Evolutionary conservation across 2,113 vertebrate species (phyloP), one percentile per base, ranked within the genome.

Genomic region (Cyphomyrus discorhynchus): DNA sequence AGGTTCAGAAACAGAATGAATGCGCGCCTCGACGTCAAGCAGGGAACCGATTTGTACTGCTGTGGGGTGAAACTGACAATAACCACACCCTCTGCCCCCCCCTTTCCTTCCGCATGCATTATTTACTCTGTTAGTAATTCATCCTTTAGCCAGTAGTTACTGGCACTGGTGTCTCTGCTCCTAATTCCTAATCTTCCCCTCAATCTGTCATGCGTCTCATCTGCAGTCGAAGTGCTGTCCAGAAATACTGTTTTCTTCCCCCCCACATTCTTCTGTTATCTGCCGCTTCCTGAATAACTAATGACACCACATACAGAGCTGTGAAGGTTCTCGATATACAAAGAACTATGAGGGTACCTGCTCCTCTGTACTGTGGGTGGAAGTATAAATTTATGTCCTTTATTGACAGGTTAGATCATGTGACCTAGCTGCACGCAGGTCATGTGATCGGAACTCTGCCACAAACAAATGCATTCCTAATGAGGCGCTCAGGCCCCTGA

Each of bases 101-200:
- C 50, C 47, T 31, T 17, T 53, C 85, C 24, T 31, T n/a, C 83
- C 24, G 1, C 45, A n/a, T 47, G 10, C 83, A 86, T 86, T 47
- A 49, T 47, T 86, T 86, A 86, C 47, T 85, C 1, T 17, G 45
- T 50, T 5, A 47, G 83, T 53, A 53, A 56, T 87, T 52, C 31
- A 35, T 53, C 31, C 13, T 87, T 56, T 87, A n/a, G 50, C n/a
- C 49, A 87, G 1, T 35, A 53, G 27, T 50, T 6, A 49, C 84
- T 86, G 84, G 47, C 47, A 31, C 47, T n/a, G n/a, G 85, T 39
- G 31, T 56, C 31, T 35, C 4, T 35, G 50, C 31, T 9, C 15
- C 47, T 53, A 53, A 87, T 87, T 87, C n/a, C 50, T 87, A 52
- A 87, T 53, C 47, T n/a, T 87, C 31, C 85, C 17, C n/a, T 87